These are phyloP conservation scores for Prunella himalayana DNA, from an alignment of 2,113 vertebrate species.

Conservation along the genomic window DNA sequence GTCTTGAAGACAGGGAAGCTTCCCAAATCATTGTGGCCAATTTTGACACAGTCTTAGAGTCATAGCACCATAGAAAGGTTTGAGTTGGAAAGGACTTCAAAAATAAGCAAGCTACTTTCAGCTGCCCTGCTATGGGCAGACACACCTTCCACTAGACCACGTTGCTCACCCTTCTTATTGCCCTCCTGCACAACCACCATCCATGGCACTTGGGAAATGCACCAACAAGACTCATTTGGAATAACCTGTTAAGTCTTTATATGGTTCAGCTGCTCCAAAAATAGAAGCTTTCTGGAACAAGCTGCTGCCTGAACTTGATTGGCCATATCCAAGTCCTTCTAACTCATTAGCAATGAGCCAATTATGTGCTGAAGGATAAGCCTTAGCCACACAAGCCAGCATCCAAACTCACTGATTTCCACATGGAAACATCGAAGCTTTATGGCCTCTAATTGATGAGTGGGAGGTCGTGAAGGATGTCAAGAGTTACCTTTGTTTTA, in stretches of 20 bases:
- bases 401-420: neutral
- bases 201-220: neutral
- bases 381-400: neutral
- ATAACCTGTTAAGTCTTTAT: neutral
- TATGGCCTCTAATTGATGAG: constrained; percentile 8
- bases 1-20: neutral
- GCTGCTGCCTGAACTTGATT: neutral
- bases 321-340: neutral
- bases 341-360: neutral
- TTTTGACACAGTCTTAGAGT: neutral
- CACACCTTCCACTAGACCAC: neutral
- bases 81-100: neutral
- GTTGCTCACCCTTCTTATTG: neutral
- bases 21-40: neutral
- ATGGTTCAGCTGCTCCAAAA: constrained; percentile 7
- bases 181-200: neutral
- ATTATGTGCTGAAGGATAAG: neutral
- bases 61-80: neutral
- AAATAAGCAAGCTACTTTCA: neutral
- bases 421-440: neutral
- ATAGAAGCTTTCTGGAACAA: constrained; percentile 26
- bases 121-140: neutral
- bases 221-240: neutral
- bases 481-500: constrained; percentile 37
- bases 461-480: neutral